These are phyloP conservation scores for Pocota personata DNA, from an alignment of 2,888 invertebrate genomes.

Conservation along the genomic window DNA sequence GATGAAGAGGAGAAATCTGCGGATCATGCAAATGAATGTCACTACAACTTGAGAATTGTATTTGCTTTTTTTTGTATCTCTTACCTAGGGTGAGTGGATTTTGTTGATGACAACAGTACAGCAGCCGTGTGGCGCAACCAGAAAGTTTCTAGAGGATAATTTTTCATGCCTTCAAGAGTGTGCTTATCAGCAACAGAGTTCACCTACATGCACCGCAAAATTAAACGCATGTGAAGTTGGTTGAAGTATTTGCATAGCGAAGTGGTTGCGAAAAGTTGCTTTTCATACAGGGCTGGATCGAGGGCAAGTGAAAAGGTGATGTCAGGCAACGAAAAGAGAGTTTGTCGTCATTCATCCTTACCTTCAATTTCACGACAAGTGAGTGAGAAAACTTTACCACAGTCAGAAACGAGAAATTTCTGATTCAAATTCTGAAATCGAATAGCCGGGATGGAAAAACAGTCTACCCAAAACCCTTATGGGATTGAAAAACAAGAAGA, in stretches of 20 bases:
- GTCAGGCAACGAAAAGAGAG: neutral
- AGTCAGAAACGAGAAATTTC: too few species aligned
- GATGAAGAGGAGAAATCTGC: constrained; percentile 13
- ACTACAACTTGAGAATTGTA: constrained; percentile 22
- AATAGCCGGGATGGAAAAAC: too few species aligned
- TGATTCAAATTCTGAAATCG: too few species aligned
- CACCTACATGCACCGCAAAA: constrained; percentile 64
- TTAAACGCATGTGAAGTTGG: constrained; percentile 45
- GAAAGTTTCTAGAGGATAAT: constrained; percentile 62
- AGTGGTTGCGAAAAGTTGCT: constrained; percentile 30
- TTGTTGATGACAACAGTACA: constrained; percentile 63
- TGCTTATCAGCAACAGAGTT: constrained; percentile 66
- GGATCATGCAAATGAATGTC: constrained; percentile 68
- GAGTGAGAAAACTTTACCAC: too few species aligned
- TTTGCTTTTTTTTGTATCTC: neutral
- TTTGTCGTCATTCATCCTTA: too few species aligned
- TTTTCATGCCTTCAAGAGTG: constrained; percentile 68
- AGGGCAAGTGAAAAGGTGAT: neutral
- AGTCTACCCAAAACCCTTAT: too few species aligned
- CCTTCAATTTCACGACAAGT: too few species aligned
- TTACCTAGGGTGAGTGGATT: constrained; percentile 42
- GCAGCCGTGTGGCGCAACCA: constrained; percentile 16
- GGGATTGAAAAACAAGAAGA: too few species aligned
- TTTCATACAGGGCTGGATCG: constrained; percentile 19
- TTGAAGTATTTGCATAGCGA: constrained; percentile 63